These are phyloP conservation scores for Caenorhabditis sinica DNA, from an alignment of 2,888 invertebrate species.

Conservation along the genomic window DNA sequence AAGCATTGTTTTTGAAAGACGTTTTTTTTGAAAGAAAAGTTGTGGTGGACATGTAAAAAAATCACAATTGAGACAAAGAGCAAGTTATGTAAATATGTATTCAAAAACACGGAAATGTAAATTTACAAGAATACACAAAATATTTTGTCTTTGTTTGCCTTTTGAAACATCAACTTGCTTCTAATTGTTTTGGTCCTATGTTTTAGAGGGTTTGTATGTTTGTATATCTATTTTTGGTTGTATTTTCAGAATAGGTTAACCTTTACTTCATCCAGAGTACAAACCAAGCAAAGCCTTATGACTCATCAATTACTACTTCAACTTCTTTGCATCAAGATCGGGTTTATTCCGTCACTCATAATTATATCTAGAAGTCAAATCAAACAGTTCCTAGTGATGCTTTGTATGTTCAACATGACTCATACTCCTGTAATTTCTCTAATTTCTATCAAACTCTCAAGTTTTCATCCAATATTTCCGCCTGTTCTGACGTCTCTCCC, in stretches of 20 bases:
- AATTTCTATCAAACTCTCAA: conserved; percentile 36
- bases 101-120: conserved; percentile 7
- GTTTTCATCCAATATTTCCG: conserved; percentile 23
- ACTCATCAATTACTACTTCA: conserved; percentile 27
- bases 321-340: conserved; percentile 12
- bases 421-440: conserved; percentile 54
- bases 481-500: conserved; percentile 9
- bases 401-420: conserved; percentile 49
- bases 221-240: no score
- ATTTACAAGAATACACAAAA: not conserved
- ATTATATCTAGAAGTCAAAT: conserved; percentile 7
- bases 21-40: not conserved
- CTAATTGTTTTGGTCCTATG: no score
- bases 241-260: not conserved
- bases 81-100: conserved; percentile 11
- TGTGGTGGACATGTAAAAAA: not conserved
- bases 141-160: not conserved
- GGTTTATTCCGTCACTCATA: conserved; percentile 55
- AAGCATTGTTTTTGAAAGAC: not conserved
- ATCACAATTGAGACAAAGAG: not conserved
- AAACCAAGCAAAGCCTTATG: conserved; percentile 17
- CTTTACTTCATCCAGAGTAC: no score
- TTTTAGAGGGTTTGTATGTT: no score
- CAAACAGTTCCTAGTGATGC: conserved; percentile 29
- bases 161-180: not conserved